phyloP scores from a whole-genome alignment of 1,140 invertebrate genomes.

The Drosophila serrata region DNA sequence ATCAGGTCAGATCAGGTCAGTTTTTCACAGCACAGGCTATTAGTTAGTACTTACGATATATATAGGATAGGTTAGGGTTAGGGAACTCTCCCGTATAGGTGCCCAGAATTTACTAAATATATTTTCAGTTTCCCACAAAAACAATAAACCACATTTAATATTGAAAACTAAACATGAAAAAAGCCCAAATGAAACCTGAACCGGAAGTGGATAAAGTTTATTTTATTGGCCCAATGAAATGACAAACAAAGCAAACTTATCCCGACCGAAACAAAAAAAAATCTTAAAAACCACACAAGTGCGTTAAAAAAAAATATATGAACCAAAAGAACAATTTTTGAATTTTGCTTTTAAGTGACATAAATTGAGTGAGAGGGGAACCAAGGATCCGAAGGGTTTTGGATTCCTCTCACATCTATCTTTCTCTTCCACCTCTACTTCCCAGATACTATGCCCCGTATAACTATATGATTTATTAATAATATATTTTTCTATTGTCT shows the following conservation, averaged over 20 bases:
- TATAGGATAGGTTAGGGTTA: slow-evolving; percentile 30
- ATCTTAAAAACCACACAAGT: slow-evolving; percentile 62
- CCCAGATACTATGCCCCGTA: neutral
- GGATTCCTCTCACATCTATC: slow-evolving; percentile 1
- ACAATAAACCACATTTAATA: slow-evolving; percentile 28
- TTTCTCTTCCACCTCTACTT: slow-evolving; percentile 23
- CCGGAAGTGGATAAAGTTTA: slow-evolving; percentile 47
- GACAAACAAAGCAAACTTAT: slow-evolving; percentile 25
- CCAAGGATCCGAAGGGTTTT: neutral
- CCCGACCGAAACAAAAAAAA: slow-evolving; percentile 4
- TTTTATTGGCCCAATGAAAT: slow-evolving; percentile 27
- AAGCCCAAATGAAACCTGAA: slow-evolving; percentile 12
- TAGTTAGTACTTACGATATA: slow-evolving; percentile 30
- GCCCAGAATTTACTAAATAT: neutral
- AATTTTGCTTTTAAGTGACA: slow-evolving; percentile 82
- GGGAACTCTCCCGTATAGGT: slow-evolving; percentile 1
- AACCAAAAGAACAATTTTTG: slow-evolving; percentile 62
- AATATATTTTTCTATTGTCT: slow-evolving; percentile 75
- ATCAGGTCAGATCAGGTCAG: slow-evolving; percentile 45
- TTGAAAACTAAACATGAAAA: slow-evolving; percentile 24
- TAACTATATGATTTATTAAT: slow-evolving; percentile 57
- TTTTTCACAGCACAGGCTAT: slow-evolving; percentile 23
- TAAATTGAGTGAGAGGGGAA: slow-evolving; percentile 34
- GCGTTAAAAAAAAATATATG: slow-evolving; percentile 71
- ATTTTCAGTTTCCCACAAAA: slow-evolving; percentile 53